A percentile compares a stretch with the other conserved stretches of the same genome.
phyloP scores from a whole-genome alignment of 2,888 invertebrate genomes.

The Cantharis lateralis region DNA sequence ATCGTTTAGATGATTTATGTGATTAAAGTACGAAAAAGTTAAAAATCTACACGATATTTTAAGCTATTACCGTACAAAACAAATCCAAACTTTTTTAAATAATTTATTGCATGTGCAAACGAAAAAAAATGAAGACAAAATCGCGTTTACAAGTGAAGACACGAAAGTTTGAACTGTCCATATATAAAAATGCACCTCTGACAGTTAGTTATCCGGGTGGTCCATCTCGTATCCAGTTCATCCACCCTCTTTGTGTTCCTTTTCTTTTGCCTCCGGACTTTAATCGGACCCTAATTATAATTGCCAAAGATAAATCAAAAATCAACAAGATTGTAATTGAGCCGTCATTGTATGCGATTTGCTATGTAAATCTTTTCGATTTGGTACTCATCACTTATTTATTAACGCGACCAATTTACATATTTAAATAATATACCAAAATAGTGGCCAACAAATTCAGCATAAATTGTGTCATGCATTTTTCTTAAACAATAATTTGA shows the following conservation, averaged over 20 bases:
- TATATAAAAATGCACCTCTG: slow-evolving; percentile 22
- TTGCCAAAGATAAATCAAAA: slow-evolving; percentile 25
- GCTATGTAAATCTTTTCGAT: slow-evolving; percentile 7
- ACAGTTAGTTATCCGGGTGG: slow-evolving; percentile 21
- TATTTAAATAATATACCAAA: background rate
- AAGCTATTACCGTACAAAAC: background rate
- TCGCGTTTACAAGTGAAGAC: background rate
- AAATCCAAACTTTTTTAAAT: background rate
- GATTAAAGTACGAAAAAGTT: background rate
- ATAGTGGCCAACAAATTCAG: background rate
- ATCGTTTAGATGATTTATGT: background rate
- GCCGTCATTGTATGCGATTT: slow-evolving; percentile 21
- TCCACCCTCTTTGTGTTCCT: slow-evolving; percentile 17
- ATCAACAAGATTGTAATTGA: slow-evolving; percentile 26
- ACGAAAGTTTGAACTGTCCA: background rate
- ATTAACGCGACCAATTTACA: background rate
- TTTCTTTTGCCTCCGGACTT: slow-evolving; percentile 7
- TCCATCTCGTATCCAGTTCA: slow-evolving; percentile 23
- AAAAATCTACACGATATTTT: background rate
- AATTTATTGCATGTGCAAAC: background rate
- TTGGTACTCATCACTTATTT: background rate
- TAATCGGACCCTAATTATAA: slow-evolving; percentile 20
- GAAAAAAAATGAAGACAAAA: background rate
- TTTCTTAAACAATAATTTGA: background rate
- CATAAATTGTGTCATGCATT: background rate